Percentiles rank a stretch among this genome's conserved stretches.
phyloP scores from a whole-genome alignment of 2,113 vertebrate species.

The Mugil cephalus region DNA sequence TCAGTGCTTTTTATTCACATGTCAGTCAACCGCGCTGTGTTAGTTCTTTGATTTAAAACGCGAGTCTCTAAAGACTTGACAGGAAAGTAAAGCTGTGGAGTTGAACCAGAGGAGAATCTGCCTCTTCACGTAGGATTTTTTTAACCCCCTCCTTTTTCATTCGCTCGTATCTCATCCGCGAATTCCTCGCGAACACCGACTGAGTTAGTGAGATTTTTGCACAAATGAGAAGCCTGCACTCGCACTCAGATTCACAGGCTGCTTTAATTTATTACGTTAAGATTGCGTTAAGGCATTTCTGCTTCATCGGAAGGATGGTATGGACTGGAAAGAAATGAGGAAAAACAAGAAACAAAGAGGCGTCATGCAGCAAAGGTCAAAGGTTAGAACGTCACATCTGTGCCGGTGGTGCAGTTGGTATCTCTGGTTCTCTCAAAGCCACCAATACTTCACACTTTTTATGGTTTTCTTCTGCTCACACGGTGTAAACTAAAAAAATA shows the following conservation, averaged over 20 bases:
- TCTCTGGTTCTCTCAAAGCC: background rate
- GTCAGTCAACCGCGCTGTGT: conserved; percentile 47
- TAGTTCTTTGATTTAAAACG: conserved; percentile 50
- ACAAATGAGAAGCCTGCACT: conserved; percentile 12
- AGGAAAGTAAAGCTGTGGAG: conserved; percentile 23
- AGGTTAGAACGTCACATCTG: conserved; percentile 19
- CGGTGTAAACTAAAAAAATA: background rate
- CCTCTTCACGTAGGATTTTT: conserved; percentile 10
- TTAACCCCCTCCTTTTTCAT: background rate
- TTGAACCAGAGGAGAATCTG: conserved; percentile 20
- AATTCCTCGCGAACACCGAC: conserved; percentile 4
- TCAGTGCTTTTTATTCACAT: conserved; percentile 53
- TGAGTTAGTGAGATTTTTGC: conserved; percentile 21
- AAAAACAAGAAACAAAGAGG: background rate
- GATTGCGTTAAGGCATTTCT: conserved; percentile 55
- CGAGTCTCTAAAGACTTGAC: conserved; percentile 34
- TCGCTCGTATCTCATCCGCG: conserved; percentile 5
- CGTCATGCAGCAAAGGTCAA: conserved; percentile 31
- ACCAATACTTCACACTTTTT: conserved; percentile 7
- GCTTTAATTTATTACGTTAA: background rate
- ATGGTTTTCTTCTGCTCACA: background rate
- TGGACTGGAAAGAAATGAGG: conserved; percentile 15
- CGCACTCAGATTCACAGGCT: background rate
- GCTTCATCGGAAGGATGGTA: conserved; percentile 9
- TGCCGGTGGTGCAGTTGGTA: background rate